Conservation (phyloP, 2,888 invertebrate species). For the Zaprionus obscuricornis region DNA sequence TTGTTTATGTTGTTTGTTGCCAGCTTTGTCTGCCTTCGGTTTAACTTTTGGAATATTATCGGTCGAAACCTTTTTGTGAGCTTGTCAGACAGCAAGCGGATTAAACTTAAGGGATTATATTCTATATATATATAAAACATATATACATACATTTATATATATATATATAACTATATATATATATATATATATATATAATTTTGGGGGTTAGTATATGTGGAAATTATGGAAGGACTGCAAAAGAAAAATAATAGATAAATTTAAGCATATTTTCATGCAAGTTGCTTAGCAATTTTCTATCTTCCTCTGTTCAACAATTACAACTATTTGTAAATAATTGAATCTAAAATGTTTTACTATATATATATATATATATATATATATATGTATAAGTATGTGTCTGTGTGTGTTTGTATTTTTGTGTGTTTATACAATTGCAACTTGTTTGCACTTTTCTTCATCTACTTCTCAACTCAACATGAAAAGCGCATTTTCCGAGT, state of each 20-base stretch:
- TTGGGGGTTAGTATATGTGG: too few species aligned
- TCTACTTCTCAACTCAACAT: too few species aligned
- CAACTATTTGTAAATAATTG: too few species aligned
- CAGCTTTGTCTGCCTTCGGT: conserved; percentile 44
- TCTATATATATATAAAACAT: not conserved
- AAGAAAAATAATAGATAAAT: too few species aligned
- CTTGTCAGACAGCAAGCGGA: conserved; percentile 47
- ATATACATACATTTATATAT: not conserved
- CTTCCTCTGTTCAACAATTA: too few species aligned
- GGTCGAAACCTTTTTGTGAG: conserved; percentile 31
- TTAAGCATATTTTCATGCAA: too few species aligned
- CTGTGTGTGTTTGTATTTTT: conserved; percentile 1
- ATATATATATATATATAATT: conserved; percentile 2
- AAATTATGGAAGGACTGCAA: too few species aligned
- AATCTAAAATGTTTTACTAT: conserved; percentile 35
- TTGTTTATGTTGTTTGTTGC: conserved; percentile 42
- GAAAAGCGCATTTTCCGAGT: conserved; percentile 10
- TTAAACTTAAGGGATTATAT: conserved; percentile 47
- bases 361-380: too few species aligned
- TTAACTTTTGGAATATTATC: conserved; percentile 51
- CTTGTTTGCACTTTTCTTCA: not conserved
- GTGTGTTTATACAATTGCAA: conserved; percentile 1
- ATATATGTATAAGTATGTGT: not conserved
- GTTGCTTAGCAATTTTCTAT: too few species aligned
- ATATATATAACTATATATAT: conserved; percentile 3